Base-by-base conservation (phyloP, 2,888 invertebrate genomes). In the Parnassius smintheus region DNA sequence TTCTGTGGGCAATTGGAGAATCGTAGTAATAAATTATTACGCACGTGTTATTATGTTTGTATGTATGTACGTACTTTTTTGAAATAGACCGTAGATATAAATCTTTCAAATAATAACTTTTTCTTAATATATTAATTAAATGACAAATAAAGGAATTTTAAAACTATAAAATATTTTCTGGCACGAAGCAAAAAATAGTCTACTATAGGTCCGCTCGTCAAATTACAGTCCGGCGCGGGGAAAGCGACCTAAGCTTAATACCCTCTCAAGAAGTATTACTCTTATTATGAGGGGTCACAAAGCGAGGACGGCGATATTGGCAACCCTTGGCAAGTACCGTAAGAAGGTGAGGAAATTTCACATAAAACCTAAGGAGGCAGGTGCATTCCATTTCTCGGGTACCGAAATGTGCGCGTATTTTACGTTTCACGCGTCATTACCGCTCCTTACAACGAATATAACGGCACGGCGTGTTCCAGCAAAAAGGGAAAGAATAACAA, bases 291-390 rank as follows among this genome's bases (percentile, higher is more conserved):
- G 86, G 89, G 90, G 89, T 90, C 90, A 88, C 90, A 88, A 88
- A 88, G 89, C 88, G 86, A 83, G 87, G 87, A 85, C 82, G 83
- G 81, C 84, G 82, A 88, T 90, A 90, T 91, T 87, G 89, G 86
- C 84, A 81, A 85, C 85, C 88, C 87, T 88, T 83, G 81, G 85
- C 80, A 77, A 76, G 83, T 80, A 75, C 80, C 81, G 82, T 85
- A 80, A 83, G 88, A 85, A 90, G 90, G 90, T 90, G 89, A 87
- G 87, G 85, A 85, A 88, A 90, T 82, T 88, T 86, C 87, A 82
- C 91, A 89, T 91, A 91, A 91, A 91, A 89, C 88, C 82, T 89
- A 86, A 88, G 88, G 90, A 90, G 87, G 86, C 91, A 91, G 90
- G 90, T 91, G 89, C 89, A 89, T 89, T 87, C 88, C 89, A 90